Evolutionary conservation across 2,888 invertebrate species (phyloP).

Genomic region (Folsomia candida): DNA sequence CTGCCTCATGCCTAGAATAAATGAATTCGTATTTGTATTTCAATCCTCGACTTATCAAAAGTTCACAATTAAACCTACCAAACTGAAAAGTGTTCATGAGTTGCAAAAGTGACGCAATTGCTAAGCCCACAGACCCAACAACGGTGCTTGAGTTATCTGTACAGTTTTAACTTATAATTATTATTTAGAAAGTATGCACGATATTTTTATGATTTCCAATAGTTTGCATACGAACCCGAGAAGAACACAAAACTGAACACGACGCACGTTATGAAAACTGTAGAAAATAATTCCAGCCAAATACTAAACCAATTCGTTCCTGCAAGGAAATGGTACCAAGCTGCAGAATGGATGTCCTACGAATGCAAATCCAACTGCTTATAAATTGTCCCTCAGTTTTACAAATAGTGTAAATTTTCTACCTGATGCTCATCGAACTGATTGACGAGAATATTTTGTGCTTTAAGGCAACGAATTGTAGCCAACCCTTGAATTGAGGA

Average conservation of each 20-base stretch:
- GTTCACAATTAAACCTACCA: slow-evolving; percentile 52
- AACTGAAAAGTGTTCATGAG: slow-evolving; percentile 62
- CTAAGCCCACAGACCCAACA: slow-evolving; percentile 50
- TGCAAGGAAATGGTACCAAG: slow-evolving; percentile 86
- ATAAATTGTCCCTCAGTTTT: background rate
- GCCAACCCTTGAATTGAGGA: slow-evolving; percentile 81
- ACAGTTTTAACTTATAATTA: background rate
- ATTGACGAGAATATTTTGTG: slow-evolving; percentile 71
- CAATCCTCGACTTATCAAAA: too few relatives aligned
- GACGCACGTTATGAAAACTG: slow-evolving; percentile 79
- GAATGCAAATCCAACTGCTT: background rate
- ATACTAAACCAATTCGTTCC: slow-evolving; percentile 91
- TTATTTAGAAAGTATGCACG: background rate
- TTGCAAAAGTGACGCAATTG: slow-evolving; percentile 55
- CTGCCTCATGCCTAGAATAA: slow-evolving; percentile 71
- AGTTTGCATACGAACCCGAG: slow-evolving; percentile 57
- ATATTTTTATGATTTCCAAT: background rate
- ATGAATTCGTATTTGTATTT: too few relatives aligned
- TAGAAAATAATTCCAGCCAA: slow-evolving; percentile 85
- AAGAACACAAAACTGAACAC: slow-evolving; percentile 74
- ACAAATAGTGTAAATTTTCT: too few relatives aligned
- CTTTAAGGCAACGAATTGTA: slow-evolving; percentile 85
- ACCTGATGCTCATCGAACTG: slow-evolving; percentile 74
- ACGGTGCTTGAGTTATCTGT: slow-evolving; percentile 6
- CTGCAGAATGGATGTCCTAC: slow-evolving; percentile 71